A percentile compares a stretch with the other conserved stretches of the same genome.
These are phyloP conservation scores for Mythimna impura DNA, from an alignment of 2,888 invertebrate genomes.

Conservation along the genomic window DNA sequence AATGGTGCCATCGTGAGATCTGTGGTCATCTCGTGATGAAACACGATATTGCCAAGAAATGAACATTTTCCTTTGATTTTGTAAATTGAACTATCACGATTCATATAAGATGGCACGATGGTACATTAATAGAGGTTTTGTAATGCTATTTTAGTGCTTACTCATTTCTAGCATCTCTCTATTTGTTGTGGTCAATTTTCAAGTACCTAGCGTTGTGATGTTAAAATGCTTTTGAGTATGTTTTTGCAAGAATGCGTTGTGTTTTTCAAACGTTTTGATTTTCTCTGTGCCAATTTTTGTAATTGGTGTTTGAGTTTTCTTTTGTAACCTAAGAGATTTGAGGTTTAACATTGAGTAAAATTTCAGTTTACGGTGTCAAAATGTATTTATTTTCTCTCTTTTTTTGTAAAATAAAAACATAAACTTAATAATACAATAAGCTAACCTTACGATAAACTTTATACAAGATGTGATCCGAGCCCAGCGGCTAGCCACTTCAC, in stretches of 20 bases:
- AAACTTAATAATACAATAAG: slow-evolving; percentile 84
- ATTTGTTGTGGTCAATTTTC: slow-evolving; percentile 36
- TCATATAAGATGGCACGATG: slow-evolving; percentile 36
- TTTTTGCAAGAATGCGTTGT: slow-evolving; percentile 5
- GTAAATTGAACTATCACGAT: slow-evolving; percentile 64
- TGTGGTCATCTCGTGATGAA: slow-evolving; percentile 55
- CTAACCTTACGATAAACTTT: slow-evolving; percentile 88
- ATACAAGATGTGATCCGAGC: slow-evolving; percentile 87
- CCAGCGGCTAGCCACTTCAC: slow-evolving; percentile 87
- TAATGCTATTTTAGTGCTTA: slow-evolving; percentile 39
- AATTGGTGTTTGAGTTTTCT: neutral
- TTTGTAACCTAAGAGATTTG: neutral
- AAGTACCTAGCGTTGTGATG: slow-evolving; percentile 1
- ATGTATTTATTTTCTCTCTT: slow-evolving; percentile 88
- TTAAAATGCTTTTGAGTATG: slow-evolving; percentile 17
- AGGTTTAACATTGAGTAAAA: slow-evolving; percentile 31
- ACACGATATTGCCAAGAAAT: slow-evolving; percentile 38
- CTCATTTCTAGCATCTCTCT: slow-evolving; percentile 20
- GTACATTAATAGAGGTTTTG: slow-evolving; percentile 30
- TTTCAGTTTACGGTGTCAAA: slow-evolving; percentile 86
- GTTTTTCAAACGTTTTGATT: neutral
- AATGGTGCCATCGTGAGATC: slow-evolving; percentile 31
- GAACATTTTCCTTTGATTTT: slow-evolving; percentile 53
- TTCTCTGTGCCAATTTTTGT: neutral
- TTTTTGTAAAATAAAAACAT: slow-evolving; percentile 87